Base-by-base conservation (phyloP, 2,113 vertebrate species). In the Fulmarus glacialis region DNA sequence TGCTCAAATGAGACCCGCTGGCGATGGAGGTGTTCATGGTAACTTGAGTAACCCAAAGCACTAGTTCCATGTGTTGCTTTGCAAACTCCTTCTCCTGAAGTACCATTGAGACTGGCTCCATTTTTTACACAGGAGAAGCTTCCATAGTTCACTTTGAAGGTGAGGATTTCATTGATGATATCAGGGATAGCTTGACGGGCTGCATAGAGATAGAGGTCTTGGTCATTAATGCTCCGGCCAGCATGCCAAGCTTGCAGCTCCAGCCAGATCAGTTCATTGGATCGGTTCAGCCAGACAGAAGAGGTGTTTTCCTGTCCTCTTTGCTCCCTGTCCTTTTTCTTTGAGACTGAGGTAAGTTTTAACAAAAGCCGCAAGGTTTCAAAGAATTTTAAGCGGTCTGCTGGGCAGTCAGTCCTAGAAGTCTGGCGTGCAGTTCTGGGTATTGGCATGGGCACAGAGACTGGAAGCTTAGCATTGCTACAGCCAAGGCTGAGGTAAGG, bases 241-340 rank as follows among this genome's bases (percentile, higher is more conserved):
- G 99, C 99, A 11, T 99, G 99, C 99, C 99, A 99, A 40, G 99
- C 99, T 96, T 99, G 99, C 47, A 99, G 98, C 97, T 99, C 99
- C 91, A 99, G 97, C 99, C 99, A 99, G 94, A 99, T 99, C 42
- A 99, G 98, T 94, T 99, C 99, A 12, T 99, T 99, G 32, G 98
- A 98, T 89, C 98, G 95, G 98, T 99, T 99, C 95, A 99, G 98
- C 96, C 99, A 99, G 97, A 99, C 99, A 83, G 98, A 99, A 87
- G 99, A 98, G 6, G 99, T 99, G 97, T 98, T 99, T 92, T 99
- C 99, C 86, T 99, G 98, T 52, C 99, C 99, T 48, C 99, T 98
- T 96, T 99, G 99, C 96, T 99, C 99, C 96, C 99, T 99, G 98
- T 99, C 99, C 98, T 99, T 99, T 98, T 99, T 99, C 98, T 99